phyloP scores from a whole-genome alignment of 30 jellyfish, hydroid and myxozoan species.

The Turritopsis dohrnii region DNA sequence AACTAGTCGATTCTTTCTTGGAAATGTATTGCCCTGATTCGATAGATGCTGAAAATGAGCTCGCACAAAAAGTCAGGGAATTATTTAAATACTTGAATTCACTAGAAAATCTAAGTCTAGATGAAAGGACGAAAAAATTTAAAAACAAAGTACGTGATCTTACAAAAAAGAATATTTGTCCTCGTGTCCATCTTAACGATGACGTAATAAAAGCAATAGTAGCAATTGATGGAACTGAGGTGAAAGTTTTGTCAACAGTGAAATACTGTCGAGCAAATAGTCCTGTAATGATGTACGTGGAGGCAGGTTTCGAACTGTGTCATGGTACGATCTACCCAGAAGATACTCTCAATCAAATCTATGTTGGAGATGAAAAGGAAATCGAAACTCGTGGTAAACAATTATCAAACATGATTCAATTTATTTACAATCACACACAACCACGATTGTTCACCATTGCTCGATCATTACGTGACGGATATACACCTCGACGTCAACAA shows the following conservation, averaged over 20 bases:
- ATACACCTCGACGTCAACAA: slow-evolving; percentile 16
- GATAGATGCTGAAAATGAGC: neutral
- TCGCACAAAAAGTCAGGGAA: neutral
- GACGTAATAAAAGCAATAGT: neutral
- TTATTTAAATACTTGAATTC: neutral
- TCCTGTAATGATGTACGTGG: neutral
- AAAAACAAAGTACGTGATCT: neutral
- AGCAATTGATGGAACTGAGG: neutral
- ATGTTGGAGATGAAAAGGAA: neutral
- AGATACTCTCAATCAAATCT: neutral
- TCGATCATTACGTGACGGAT: slow-evolving; percentile 28
- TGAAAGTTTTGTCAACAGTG: neutral
- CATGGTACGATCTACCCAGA: slow-evolving; percentile 16
- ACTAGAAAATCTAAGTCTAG: neutral
- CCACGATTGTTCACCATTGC: slow-evolving; percentile 19
- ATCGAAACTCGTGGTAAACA: neutral
- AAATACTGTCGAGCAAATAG: neutral
- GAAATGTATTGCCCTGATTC: slow-evolving; percentile 18
- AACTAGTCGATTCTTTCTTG: neutral
- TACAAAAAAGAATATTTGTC: neutral
- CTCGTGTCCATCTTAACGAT: neutral
- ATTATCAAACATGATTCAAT: neutral
- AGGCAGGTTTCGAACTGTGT: neutral
- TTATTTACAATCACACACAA: slow-evolving; percentile 8
- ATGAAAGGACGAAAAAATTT: neutral